These are phyloP conservation scores for Parnassius mnemosyne DNA, from an alignment of 2,888 invertebrate species.

Conservation along the genomic window DNA sequence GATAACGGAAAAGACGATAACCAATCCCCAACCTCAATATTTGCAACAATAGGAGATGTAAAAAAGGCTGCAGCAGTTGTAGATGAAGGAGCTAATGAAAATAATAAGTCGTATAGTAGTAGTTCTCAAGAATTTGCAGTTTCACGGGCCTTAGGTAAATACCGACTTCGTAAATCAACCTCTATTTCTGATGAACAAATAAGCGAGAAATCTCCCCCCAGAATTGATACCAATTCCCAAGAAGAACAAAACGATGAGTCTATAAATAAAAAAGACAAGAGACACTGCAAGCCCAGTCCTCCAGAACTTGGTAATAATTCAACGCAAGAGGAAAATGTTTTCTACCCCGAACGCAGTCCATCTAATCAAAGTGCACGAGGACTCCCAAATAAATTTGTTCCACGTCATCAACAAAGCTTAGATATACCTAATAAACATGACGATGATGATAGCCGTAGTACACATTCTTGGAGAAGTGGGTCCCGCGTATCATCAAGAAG, in stretches of 20 bases:
- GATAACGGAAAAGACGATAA: conserved; percentile 82
- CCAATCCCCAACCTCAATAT: conserved; percentile 83
- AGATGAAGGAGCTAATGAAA: conserved; percentile 81
- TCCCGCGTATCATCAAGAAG: conserved; percentile 91
- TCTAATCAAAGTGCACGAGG: conserved; percentile 82
- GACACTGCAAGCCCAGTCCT: conserved; percentile 52
- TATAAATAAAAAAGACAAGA: conserved; percentile 52
- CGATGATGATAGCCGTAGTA: conserved; percentile 92
- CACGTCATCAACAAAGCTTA: conserved; percentile 87
- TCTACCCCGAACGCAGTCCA: conserved; percentile 83
- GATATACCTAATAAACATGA: conserved; percentile 89
- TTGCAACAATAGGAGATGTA: conserved; percentile 87
- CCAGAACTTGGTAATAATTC: conserved; percentile 64
- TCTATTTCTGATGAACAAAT: conserved; percentile 86
- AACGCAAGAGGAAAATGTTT: conserved; percentile 72
- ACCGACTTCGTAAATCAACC: conserved; percentile 86
- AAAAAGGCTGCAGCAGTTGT: conserved; percentile 82
- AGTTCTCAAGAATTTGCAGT: conserved; percentile 92
- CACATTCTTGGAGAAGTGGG: conserved; percentile 92
- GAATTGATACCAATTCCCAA: conserved; percentile 49
- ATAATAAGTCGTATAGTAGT: conserved; percentile 78
- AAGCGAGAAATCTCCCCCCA: conserved; percentile 70
- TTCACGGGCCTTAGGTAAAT: conserved; percentile 89
- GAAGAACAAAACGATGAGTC: conserved; percentile 50
- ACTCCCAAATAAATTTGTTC: conserved; percentile 81